A percentile compares a stretch with the other conserved stretches of the same genome.
phyloP scores from a whole-genome alignment of 2,888 invertebrate genomes.

The Scotopteryx bipunctaria region DNA sequence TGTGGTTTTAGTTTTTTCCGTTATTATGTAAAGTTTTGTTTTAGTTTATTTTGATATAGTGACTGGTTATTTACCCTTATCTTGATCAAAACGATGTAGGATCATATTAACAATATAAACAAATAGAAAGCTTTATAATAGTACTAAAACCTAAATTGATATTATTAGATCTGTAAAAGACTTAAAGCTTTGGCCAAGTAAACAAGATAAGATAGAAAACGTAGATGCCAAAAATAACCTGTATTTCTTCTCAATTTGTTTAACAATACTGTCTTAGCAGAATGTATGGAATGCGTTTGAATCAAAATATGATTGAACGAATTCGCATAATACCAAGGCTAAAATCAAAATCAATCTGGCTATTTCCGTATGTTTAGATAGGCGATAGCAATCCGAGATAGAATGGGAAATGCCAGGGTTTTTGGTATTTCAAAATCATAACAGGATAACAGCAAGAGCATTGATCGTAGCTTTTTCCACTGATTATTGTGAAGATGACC shows the following conservation, averaged over 20 bases:
- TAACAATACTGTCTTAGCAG: background rate
- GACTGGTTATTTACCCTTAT: too few species aligned
- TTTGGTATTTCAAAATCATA: conserved; percentile 10
- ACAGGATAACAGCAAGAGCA: background rate
- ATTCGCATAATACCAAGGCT: background rate
- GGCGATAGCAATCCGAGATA: conserved; percentile 2
- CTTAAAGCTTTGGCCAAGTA: too few species aligned
- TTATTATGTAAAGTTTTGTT: background rate
- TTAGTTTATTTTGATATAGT: background rate
- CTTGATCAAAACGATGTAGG: too few species aligned
- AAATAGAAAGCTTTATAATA: too few species aligned
- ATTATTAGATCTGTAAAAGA: too few species aligned
- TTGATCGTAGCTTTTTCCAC: too few species aligned
- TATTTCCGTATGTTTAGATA: conserved; percentile 9
- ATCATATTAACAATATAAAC: too few species aligned
- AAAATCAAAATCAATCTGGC: conserved; percentile 3
- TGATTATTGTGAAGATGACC: too few species aligned
- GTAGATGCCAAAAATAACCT: too few species aligned
- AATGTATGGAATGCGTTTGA: background rate
- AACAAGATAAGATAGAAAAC: too few species aligned
- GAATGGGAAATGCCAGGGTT: background rate
- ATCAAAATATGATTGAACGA: background rate
- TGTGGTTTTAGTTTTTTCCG: conserved; percentile 19
- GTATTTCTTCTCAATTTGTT: too few species aligned
- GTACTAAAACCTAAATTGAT: too few species aligned